A percentile compares a stretch with the other conserved stretches of the same genome.
phyloP scores from a whole-genome alignment of 2,888 invertebrate genomes.

The Xanthia icteritia region DNA sequence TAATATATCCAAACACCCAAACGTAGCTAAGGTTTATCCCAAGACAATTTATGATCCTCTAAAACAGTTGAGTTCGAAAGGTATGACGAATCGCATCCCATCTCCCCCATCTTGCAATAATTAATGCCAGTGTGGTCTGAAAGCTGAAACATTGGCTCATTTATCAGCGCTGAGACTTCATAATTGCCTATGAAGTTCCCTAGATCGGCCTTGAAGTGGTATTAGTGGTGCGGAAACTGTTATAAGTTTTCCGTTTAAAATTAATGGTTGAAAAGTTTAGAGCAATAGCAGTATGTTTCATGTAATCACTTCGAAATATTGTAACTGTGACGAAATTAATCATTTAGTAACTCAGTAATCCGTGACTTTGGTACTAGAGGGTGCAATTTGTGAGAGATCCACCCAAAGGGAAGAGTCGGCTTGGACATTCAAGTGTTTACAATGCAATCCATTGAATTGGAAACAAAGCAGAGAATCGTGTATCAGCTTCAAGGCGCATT shows the following conservation, averaged over 20 bases:
- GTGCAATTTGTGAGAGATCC: neutral
- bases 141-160: conserved; percentile 60
- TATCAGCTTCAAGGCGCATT: neutral
- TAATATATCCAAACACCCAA: neutral
- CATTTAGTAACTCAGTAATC: neutral
- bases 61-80: conserved; percentile 42
- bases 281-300: conserved; percentile 25
- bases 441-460: neutral
- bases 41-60: conserved; percentile 27
- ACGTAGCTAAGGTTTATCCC: conserved; percentile 2
- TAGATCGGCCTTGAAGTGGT: conserved; percentile 48
- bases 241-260: conserved; percentile 53
- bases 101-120: conserved; percentile 40
- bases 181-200: conserved; percentile 54
- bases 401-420: neutral
- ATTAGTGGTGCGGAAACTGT: conserved; percentile 50
- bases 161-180: conserved; percentile 59
- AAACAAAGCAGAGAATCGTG: neutral
- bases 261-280: conserved; percentile 44
- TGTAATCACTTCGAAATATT: neutral
- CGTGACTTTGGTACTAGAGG: neutral
- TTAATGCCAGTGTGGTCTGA: conserved; percentile 55
- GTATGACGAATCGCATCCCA: conserved; percentile 55
- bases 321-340: neutral
- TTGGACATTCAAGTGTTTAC: neutral